phyloP scores from a whole-genome alignment of 2,888 invertebrate species.

The Ormyrus pomaceus region DNA sequence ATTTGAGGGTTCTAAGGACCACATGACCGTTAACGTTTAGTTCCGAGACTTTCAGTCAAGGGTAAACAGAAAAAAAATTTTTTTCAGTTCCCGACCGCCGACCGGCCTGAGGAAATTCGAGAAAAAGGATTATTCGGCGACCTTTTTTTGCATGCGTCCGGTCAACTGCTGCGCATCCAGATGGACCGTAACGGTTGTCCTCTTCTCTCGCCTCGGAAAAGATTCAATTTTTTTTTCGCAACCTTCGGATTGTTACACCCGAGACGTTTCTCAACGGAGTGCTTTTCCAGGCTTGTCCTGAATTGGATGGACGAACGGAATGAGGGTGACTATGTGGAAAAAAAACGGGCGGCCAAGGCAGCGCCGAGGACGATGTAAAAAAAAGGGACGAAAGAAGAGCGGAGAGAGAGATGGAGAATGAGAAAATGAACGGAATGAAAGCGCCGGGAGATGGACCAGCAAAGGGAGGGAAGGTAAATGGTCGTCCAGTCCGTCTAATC shows the following conservation, averaged over 20 bases:
- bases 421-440: constrained; percentile 56
- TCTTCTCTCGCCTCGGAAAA: constrained; percentile 19
- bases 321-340: constrained; percentile 30
- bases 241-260: constrained; percentile 39
- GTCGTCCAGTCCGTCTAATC: constrained; percentile 44
- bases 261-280: constrained; percentile 26
- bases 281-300: constrained; percentile 44
- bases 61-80: constrained; percentile 54
- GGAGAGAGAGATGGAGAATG: constrained; percentile 38
- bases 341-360: constrained; percentile 22
- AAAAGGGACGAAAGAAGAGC: constrained; percentile 31
- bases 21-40: constrained; percentile 51
- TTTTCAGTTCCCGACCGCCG: background rate
- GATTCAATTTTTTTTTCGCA: constrained; percentile 53
- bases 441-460: constrained; percentile 48
- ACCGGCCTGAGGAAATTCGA: constrained; percentile 35
- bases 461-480: constrained; percentile 34
- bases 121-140: constrained; percentile 49
- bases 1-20: constrained; percentile 41
- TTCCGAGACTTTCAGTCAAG: constrained; percentile 51
- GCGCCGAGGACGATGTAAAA: constrained; percentile 26
- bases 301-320: constrained; percentile 37
- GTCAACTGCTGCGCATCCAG: constrained; percentile 1
- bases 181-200: constrained; percentile 35
- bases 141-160: constrained; percentile 50